Evolutionary conservation across 2,888 invertebrate species (phyloP).

Genomic region (Creontiades dilutus): DNA sequence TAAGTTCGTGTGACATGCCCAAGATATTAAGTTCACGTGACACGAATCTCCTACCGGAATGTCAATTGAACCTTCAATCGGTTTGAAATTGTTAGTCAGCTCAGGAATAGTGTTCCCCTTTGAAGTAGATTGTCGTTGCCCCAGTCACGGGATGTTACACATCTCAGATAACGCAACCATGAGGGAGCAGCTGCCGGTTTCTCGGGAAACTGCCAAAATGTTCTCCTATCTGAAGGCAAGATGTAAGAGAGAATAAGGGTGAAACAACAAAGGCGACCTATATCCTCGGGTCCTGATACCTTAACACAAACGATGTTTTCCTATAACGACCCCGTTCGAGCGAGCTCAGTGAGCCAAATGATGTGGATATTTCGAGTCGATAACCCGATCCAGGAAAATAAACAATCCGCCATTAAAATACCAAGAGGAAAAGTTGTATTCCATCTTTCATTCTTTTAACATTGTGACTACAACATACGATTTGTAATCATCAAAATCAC

Average conservation of each 20-base stretch:
- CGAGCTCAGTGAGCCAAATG: neutral
- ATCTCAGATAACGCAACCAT: neutral
- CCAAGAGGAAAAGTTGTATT: too few species aligned
- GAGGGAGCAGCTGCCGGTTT: neutral
- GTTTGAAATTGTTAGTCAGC: too few species aligned
- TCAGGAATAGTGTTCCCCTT: too few species aligned
- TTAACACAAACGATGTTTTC: neutral
- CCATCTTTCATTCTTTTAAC: too few species aligned
- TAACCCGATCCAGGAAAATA: neutral
- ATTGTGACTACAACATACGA: too few species aligned
- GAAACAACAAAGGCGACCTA: conserved; percentile 13
- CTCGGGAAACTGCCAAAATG: conserved; percentile 23
- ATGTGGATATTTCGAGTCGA: neutral
- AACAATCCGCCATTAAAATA: neutral
- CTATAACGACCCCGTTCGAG: neutral
- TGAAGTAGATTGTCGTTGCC: too few species aligned
- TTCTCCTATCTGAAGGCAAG: neutral
- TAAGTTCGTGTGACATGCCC: too few species aligned
- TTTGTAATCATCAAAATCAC: too few species aligned
- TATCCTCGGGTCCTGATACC: neutral
- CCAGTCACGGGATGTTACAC: too few species aligned
- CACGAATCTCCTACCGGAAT: too few species aligned
- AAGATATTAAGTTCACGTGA: too few species aligned
- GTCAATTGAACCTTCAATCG: too few species aligned
- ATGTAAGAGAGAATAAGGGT: conserved; percentile 9